Percentiles rank a stretch among this genome's conserved stretches.
Conservation (phyloP, 1,140 invertebrate species). For the Leptinotarsa texana region DNA sequence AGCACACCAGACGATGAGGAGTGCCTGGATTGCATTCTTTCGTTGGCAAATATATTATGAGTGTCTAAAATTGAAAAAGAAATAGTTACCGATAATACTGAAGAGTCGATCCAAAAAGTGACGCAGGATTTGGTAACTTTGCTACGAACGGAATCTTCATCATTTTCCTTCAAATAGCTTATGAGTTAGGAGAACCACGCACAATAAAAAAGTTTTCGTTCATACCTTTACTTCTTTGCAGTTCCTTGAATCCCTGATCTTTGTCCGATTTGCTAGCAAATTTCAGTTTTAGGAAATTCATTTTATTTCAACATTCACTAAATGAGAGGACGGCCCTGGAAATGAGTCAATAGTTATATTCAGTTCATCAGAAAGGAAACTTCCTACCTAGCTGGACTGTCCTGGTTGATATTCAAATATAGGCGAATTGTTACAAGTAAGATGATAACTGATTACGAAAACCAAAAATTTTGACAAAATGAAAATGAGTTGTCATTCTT, state of each 20-base stretch:
- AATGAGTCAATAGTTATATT: not conserved
- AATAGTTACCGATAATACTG: constrained; percentile 36
- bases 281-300: constrained; percentile 43
- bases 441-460: constrained; percentile 18
- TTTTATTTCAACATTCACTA: constrained; percentile 32
- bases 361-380: too few relatives aligned
- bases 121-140: not conserved
- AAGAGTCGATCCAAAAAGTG: constrained; percentile 13
- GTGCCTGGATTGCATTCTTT: constrained; percentile 38
- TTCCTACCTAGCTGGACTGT: not conserved
- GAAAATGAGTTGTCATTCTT: not conserved
- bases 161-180: constrained; percentile 19
- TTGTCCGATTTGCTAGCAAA: constrained; percentile 31
- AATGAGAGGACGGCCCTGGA: constrained; percentile 31
- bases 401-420: not conserved
- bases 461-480: constrained; percentile 24
- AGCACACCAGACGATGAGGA: constrained; percentile 62
- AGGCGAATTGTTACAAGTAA: not conserved
- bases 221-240: constrained; percentile 19
- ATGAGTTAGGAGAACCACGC: constrained; percentile 18
- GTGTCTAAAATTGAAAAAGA: constrained; percentile 35
- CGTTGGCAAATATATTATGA: constrained; percentile 32
- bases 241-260: constrained; percentile 14
- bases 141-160: constrained; percentile 5
- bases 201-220: constrained; percentile 25